Base-by-base conservation (phyloP, 1,140 invertebrate species). In the Formica exsecta region DNA sequence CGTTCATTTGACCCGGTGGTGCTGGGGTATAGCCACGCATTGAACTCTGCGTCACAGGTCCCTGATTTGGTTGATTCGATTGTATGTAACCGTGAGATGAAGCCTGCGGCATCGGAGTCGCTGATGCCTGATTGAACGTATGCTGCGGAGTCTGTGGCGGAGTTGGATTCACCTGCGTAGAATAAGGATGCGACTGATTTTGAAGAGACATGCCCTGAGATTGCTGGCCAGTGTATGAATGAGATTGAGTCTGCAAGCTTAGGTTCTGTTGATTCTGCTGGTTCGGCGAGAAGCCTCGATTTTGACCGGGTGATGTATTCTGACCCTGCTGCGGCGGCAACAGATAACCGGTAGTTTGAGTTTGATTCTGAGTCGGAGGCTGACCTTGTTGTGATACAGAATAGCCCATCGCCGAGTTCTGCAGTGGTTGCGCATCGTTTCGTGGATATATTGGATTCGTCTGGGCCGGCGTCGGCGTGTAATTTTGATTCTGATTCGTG, bases 401-500 rank as follows among this genome's bases (percentile, higher is more conserved):
- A 77, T 92, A 95, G 38, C 88, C 89, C 22, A 93, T 62, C 22
- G 86, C 74, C 54, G 90, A 84, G 76, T 89, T 93, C 76, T 92
- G 93, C 22, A 93, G 48, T 7, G 92, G 57, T 66, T 94, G 93
- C 51, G 74, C 83, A 65, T 91, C 92, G 25, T 90, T 89, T 76
- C 87, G 81, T 4, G 88, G 57, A 62, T 92, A 93, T 22, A 91
- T 90, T 4, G 89, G 70, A 85, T 86, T 92, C 11, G 86, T 32
- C 85, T 92, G 90, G n/a, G 54, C 16, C 25, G 38, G 38, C 41
- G 76, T 32, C 11, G 92, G 38, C 48, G 86, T 73, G 54, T 94
- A 95, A 76, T 83, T 91, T 68, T 93, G 93, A 76, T 89, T 80
- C 25, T 92, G 92, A 87, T 92, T 94, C 0, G 91, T n/a, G 3